Conservation (phyloP, 2,888 invertebrate genomes). For the Nomada hirtipes region DNA sequence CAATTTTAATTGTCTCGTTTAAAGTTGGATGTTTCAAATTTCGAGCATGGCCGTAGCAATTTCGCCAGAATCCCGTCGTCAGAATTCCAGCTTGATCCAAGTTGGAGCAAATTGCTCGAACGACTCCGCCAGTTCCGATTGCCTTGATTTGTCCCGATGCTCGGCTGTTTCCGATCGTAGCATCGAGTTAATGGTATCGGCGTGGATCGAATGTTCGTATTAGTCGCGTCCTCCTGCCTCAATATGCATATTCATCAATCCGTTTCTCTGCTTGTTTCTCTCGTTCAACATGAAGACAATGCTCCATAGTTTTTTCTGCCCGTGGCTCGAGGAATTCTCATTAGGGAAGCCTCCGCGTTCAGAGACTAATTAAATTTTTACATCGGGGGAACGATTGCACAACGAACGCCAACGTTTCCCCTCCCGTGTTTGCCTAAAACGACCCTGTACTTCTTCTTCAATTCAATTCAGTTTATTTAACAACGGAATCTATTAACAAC, state of each 20-base stretch:
- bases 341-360: constrained; percentile 4
- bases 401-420: constrained; percentile 15
- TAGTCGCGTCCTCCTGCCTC: constrained; percentile 1
- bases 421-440: neutral
- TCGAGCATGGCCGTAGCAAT: constrained; percentile 7
- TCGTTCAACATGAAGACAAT: constrained; percentile 11
- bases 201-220: constrained; percentile 26
- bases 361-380: constrained; percentile 42
- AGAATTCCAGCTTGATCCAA: constrained; percentile 12
- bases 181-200: constrained; percentile 48
- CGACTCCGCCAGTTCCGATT: constrained; percentile 50
- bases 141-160: constrained; percentile 55
- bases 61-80: neutral
- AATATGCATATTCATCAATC: constrained; percentile 44
- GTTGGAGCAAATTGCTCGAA: constrained; percentile 45
- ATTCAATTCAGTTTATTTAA: no score
- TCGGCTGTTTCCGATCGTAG: constrained; percentile 36
- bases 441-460: neutral
- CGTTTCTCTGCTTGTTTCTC: neutral
- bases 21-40: constrained; percentile 10
- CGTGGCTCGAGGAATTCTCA: constrained; percentile 10
- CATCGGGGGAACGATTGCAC: constrained; percentile 36
- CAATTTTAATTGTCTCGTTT: neutral
- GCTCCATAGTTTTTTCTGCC: neutral
- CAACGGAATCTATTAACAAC: no score